Evolutionary conservation across 2,113 vertebrate species (phyloP).

Genomic region (Hyperopisus bebe): DNA sequence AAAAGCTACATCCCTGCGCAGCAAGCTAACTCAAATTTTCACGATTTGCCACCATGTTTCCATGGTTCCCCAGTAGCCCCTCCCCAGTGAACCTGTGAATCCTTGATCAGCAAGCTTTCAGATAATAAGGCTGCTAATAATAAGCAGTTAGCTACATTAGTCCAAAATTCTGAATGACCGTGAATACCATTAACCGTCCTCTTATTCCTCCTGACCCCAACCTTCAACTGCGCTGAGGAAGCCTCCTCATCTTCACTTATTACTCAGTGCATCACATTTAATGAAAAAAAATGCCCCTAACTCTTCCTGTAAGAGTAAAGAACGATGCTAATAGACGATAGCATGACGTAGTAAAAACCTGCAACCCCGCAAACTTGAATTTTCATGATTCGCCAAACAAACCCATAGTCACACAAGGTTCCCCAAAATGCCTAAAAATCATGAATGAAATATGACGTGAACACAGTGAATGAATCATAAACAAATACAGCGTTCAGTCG

Average conservation of each 20-base stretch:
- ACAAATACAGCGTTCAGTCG: neutral
- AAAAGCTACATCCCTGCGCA: neutral
- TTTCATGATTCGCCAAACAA: neutral
- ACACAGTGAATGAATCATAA: neutral
- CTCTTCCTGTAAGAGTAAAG: neutral
- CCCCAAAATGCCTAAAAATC: neutral
- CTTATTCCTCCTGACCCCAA: neutral
- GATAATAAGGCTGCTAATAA: neutral
- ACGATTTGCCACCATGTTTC: neutral
- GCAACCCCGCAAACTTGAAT: neutral
- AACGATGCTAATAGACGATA: neutral
- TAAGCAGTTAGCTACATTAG: neutral
- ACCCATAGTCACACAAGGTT: neutral
- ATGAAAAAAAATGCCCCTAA: neutral
- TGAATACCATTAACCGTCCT: neutral
- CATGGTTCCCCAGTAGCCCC: neutral
- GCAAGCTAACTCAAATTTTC: neutral
- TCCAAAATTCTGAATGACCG: neutral
- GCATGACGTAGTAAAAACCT: neutral
- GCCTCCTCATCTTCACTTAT: neutral
- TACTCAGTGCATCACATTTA: no score
- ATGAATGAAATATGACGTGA: neutral
- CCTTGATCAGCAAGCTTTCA: neutral
- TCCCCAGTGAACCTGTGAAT: neutral
- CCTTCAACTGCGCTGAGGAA: neutral